These are phyloP conservation scores for Seira ritae DNA, from an alignment of 2,888 invertebrate species.

Conservation along the genomic window DNA sequence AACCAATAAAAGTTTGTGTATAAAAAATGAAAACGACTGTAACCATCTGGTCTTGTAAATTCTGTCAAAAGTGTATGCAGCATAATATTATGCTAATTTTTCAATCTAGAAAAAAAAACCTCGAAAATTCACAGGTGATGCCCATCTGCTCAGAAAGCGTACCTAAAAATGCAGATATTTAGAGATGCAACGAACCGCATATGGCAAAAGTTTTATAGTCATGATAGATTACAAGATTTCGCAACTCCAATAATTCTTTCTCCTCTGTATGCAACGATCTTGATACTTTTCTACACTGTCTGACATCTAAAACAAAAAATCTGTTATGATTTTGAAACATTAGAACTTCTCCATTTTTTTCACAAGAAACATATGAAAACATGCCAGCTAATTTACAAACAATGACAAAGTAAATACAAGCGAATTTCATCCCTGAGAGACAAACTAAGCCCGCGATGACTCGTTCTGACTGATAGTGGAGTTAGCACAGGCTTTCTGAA, in stretches of 20 bases:
- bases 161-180: background rate
- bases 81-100: background rate
- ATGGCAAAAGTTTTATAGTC: background rate
- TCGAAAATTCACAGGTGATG: constrained; percentile 47
- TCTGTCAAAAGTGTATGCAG: too few relatives aligned
- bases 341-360: too few relatives aligned
- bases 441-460: constrained; percentile 23
- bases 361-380: too few relatives aligned
- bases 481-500: constrained; percentile 5
- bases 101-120: too few relatives aligned
- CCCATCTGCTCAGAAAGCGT: constrained; percentile 49
- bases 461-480: constrained; percentile 21
- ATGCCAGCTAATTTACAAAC: constrained; percentile 41
- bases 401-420: constrained; percentile 28
- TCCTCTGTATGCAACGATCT: too few relatives aligned
- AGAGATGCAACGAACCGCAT: background rate
- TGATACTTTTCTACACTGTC: too few relatives aligned
- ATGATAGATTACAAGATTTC: background rate
- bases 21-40: too few relatives aligned
- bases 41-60: too few relatives aligned
- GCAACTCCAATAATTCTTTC: too few relatives aligned
- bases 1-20: too few relatives aligned
- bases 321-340: too few relatives aligned
- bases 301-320: too few relatives aligned
- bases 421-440: background rate